Evolutionary conservation across 1,140 invertebrate species (phyloP).

Genomic region (Drosophila equinoxialis): DNA sequence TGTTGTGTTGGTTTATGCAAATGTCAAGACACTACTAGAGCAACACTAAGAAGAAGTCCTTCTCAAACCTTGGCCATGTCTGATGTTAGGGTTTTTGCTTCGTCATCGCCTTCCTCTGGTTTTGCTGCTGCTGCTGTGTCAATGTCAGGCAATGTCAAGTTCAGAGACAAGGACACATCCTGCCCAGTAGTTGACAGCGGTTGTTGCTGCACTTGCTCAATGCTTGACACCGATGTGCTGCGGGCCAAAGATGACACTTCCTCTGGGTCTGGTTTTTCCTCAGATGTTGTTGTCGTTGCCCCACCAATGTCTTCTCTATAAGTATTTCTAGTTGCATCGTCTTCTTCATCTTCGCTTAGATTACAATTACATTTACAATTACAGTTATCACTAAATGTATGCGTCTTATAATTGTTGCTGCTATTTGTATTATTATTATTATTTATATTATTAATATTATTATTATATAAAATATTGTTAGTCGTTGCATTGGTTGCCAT

Average conservation of each 20-base stretch:
- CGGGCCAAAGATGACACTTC: constrained; percentile 55
- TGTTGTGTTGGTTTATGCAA: constrained; percentile 57
- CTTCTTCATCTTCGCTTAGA: constrained; percentile 50
- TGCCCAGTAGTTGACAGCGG: constrained; percentile 10
- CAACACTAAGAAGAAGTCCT: constrained; percentile 39
- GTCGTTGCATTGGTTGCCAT: constrained; percentile 57
- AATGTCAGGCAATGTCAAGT: constrained; percentile 78
- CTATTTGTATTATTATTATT: constrained; percentile 37
- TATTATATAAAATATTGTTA: constrained; percentile 76
- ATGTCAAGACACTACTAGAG: constrained; percentile 49
- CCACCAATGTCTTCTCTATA: constrained; percentile 17
- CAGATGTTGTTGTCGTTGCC: constrained; percentile 34
- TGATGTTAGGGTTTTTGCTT: constrained; percentile 7
- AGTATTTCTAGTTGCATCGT: constrained; percentile 17
- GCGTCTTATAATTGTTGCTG: constrained; percentile 63
- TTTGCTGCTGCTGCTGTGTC: constrained; percentile 34
- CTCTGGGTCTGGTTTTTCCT: constrained; percentile 38
- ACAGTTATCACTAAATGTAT: constrained; percentile 80
- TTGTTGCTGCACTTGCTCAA: constrained; percentile 60
- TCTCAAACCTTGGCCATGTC: constrained; percentile 58
- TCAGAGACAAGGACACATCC: constrained; percentile 58
- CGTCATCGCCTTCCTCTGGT: constrained; percentile 3
- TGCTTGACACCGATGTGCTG: constrained; percentile 75
- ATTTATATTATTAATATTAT: too few species aligned
- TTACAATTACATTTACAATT: constrained; percentile 80